Conservation (phyloP, 2,797 vertebrate genomes). For the Mus caroli region DNA sequence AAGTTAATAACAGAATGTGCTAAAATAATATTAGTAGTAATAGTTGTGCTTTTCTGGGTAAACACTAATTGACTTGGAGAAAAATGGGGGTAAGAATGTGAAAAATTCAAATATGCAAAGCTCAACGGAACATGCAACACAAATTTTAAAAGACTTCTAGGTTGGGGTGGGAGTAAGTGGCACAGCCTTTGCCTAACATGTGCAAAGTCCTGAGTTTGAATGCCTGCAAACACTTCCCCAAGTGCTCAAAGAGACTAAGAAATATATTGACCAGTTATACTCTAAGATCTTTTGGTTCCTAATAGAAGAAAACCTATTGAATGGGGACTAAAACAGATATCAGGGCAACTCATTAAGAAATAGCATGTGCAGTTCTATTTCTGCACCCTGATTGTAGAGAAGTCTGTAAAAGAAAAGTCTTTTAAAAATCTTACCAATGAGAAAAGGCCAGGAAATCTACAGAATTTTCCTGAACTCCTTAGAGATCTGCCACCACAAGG, state of each 20-base stretch:
- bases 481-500: conserved; percentile 3
- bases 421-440: neutral
- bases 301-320: neutral
- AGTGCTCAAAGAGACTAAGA: neutral
- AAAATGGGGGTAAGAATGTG: neutral
- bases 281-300: neutral
- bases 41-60: neutral
- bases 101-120: conserved; percentile 33
- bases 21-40: neutral
- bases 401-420: neutral
- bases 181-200: neutral
- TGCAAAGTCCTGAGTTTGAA: neutral
- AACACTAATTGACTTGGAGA: conserved; percentile 18
- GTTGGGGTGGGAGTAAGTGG: too few species aligned
- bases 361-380: conserved; percentile 2
- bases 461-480: conserved; percentile 21
- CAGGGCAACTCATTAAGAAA: neutral
- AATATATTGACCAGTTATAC: neutral
- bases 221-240: neutral
- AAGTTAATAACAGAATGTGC: conserved; percentile 12
- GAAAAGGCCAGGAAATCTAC: conserved; percentile 38
- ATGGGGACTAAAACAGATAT: neutral
- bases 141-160: conserved; percentile 6
- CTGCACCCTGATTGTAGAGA: neutral
- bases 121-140: neutral